A percentile compares a stretch with the other conserved stretches of the same genome.
Conservation (phyloP, 2,888 invertebrate species). For the Drosophila anomelani region DNA sequence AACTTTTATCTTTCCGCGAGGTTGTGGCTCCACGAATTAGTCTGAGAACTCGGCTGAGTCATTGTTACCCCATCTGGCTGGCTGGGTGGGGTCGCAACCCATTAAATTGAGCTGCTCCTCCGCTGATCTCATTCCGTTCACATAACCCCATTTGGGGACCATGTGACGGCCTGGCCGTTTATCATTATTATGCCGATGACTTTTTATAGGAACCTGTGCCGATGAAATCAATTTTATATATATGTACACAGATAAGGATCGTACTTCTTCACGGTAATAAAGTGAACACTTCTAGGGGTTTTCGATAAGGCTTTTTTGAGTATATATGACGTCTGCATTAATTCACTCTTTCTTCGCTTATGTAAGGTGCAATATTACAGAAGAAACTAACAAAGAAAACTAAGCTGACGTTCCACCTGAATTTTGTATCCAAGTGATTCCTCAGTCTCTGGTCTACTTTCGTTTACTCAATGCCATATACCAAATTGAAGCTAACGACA, state of each 20-base stretch:
- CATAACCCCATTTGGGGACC: slow-evolving; percentile 17
- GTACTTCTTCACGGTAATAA: slow-evolving; percentile 38
- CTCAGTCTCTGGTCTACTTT: slow-evolving; percentile 17
- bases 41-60: slow-evolving; percentile 18
- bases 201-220: slow-evolving; percentile 51
- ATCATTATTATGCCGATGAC: slow-evolving; percentile 2
- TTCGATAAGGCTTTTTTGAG: slow-evolving; percentile 50
- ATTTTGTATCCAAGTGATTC: neutral
- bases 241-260: slow-evolving; percentile 56
- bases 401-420: neutral
- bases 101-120: neutral
- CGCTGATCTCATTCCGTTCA: slow-evolving; percentile 24
- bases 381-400: neutral
- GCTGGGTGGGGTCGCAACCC: slow-evolving; percentile 13
- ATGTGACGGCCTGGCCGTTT: slow-evolving; percentile 30
- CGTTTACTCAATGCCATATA: slow-evolving; percentile 18
- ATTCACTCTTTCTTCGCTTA: slow-evolving; percentile 27
- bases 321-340: slow-evolving; percentile 1
- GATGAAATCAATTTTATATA: slow-evolving; percentile 56
- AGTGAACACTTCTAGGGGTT: slow-evolving; percentile 53
- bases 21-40: slow-evolving; percentile 7
- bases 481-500: slow-evolving; percentile 36
- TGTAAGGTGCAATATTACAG: slow-evolving; percentile 14
- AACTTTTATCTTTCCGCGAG: slow-evolving; percentile 19
- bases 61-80: slow-evolving; percentile 10